A percentile compares a stretch with the other conserved stretches of the same genome.
Evolutionary conservation across 2,888 invertebrate genomes (phyloP).

Genomic region (Bombylius major): DNA sequence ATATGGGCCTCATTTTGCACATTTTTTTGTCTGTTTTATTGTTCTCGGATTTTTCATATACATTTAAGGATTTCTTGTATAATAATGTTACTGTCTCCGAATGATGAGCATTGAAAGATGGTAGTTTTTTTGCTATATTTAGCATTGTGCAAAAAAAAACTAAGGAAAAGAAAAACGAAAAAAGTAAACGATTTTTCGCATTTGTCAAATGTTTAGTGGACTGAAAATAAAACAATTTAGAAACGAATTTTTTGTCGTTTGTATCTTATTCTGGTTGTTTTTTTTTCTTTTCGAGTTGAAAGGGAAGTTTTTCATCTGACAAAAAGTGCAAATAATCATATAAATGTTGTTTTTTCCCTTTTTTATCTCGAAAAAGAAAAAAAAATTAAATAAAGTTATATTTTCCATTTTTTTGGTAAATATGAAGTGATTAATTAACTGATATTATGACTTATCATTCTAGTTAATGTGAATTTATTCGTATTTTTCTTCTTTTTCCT

Average conservation of each 20-base stretch:
- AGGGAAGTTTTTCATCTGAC: not conserved
- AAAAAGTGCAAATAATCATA: constrained; percentile 14
- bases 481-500: not conserved
- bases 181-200: constrained; percentile 4
- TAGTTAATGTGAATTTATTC: constrained; percentile 4
- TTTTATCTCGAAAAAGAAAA: not conserved
- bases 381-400: not conserved
- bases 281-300: not conserved
- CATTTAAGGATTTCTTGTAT: not conserved
- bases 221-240: constrained; percentile 15
- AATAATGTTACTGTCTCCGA: not conserved
- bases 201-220: constrained; percentile 13
- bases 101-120: constrained; percentile 8
- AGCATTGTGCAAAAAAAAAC: constrained; percentile 1
- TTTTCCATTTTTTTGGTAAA: not conserved
- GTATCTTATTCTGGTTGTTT: not conserved
- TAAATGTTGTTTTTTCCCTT: constrained; percentile 14
- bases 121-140: constrained; percentile 1
- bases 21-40: constrained; percentile 8
- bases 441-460: constrained; percentile 10
- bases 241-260: constrained; percentile 1
- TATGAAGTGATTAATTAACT: constrained; percentile 10
- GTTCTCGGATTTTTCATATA: not conserved
- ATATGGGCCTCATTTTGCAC: too few relatives aligned
- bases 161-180: not conserved